These are phyloP conservation scores for Sminthurinus aureus DNA, from an alignment of 2,888 invertebrate genomes.

Conservation along the genomic window DNA sequence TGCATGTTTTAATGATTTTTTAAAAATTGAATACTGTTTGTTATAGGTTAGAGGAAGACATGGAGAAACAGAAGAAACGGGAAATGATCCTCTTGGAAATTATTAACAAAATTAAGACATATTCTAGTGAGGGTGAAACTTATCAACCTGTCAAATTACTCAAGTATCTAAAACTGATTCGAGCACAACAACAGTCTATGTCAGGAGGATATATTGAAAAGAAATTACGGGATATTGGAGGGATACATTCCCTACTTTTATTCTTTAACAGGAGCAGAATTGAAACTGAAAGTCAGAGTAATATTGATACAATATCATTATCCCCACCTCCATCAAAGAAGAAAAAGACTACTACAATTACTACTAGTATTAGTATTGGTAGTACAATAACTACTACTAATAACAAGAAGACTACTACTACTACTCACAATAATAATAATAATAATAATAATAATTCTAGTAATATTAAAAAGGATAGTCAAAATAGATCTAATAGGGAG, in stretches of 20 bases:
- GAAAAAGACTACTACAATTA: neutral
- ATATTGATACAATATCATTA: no score
- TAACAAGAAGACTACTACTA: conserved; percentile 1
- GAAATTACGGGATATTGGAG: neutral
- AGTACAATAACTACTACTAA: no score
- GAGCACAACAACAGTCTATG: conserved; percentile 1
- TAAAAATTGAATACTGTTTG: no score
- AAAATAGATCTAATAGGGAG: no score
- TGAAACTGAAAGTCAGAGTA: no score
- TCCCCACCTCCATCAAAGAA: no score
- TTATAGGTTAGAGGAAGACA: neutral
- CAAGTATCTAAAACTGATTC: conserved; percentile 23
- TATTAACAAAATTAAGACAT: conserved; percentile 14
- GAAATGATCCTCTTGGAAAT: conserved; percentile 15
- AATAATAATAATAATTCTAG: neutral
- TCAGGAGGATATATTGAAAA: conserved; percentile 8
- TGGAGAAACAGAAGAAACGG: neutral
- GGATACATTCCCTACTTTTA: no score
- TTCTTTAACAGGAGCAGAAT: no score
- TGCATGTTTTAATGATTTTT: no score
- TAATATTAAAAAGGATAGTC: no score
- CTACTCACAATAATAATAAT: no score
- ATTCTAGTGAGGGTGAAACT: conserved; percentile 20
- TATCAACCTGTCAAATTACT: conserved; percentile 16
- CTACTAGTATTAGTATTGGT: no score